Base-by-base conservation (phyloP, 2,888 invertebrate species). In the Diloba caeruleocephala region DNA sequence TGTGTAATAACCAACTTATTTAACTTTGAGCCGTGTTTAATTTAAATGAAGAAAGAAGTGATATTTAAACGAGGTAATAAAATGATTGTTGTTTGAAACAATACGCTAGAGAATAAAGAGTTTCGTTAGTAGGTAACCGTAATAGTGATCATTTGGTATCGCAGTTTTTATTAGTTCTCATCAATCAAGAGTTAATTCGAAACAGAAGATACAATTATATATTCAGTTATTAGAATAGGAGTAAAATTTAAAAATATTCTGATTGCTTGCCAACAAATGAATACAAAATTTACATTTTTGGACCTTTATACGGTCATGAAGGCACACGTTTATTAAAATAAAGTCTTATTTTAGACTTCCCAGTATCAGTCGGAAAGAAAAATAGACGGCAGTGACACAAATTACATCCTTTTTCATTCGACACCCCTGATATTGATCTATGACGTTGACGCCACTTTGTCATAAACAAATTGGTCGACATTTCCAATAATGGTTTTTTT, bases 1-100 rank as follows among this genome's bases (percentile, higher is more conserved):
- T 68, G 74, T 71, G 79, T 80, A 81, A 82, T 81, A 82, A 82
- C 77, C 74, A 76, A 78, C 72, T 80, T 81, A 74, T 74, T 79
- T 76, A 74, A 76, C 60, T 69, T 74, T 42, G 31, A 50, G 45
- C 58, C 50, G 48, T 63, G 62, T 66, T 72, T 66, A 55, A 66
- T 61, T 76, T 73, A 62, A 70, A 68, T 68, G 58, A 70, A 68
- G 60, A 61, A 66, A 68, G 34, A 60, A 64, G 33, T 44, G 21
- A 26, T 53, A 48, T 53, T 57, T 59, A 51, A 59, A 63, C 33
- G 36, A 42, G 17, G 28, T 38, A 36, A 49, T 41, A 33, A 42
- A 50, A 49, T 42, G 23, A 50, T 23, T 50, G 25, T 48, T 50
- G 9, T 38, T 34, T 53, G 5, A 33, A 39, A 39, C 26, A 28